Percentiles rank a stretch among this genome's conserved stretches.
Evolutionary conservation across 2,888 invertebrate species (phyloP).

Genomic region (Volucella inflata): DNA sequence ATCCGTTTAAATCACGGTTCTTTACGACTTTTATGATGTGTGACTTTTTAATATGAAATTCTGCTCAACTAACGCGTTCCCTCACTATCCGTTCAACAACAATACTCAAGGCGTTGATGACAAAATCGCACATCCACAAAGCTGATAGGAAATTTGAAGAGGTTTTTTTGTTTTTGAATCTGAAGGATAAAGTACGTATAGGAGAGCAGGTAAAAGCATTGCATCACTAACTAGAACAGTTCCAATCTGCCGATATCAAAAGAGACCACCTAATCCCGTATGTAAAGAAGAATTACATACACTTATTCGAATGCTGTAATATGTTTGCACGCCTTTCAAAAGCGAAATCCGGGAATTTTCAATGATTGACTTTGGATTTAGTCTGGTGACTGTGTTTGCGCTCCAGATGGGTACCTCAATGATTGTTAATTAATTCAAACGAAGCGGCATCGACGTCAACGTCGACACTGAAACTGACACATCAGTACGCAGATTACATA

Average conservation of each 20-base stretch:
- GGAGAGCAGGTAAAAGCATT: neutral
- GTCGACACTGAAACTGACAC: neutral
- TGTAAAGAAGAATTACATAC: slow-evolving; percentile 60
- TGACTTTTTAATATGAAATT: slow-evolving; percentile 69
- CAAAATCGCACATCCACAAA: slow-evolving; percentile 33
- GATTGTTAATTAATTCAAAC: slow-evolving; percentile 66
- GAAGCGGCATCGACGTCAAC: neutral
- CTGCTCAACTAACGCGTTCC: neutral
- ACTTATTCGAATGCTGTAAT: slow-evolving; percentile 24
- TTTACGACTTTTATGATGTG: slow-evolving; percentile 66
- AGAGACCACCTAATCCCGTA: slow-evolving; percentile 12
- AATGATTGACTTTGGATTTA: slow-evolving; percentile 73
- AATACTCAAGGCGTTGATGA: slow-evolving; percentile 26
- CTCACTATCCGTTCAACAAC: neutral
- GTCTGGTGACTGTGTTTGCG: slow-evolving; percentile 22
- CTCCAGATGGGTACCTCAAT: slow-evolving; percentile 61
- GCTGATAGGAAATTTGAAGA: slow-evolving; percentile 13
- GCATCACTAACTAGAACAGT: slow-evolving; percentile 32
- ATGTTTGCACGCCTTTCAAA: slow-evolving; percentile 59
- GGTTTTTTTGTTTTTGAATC: slow-evolving; percentile 24
- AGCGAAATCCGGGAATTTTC: slow-evolving; percentile 60
- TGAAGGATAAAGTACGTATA: slow-evolving; percentile 56
- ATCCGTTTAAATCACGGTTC: slow-evolving; percentile 43
- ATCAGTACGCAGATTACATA: neutral
- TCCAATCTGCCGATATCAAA: neutral